Conservation (phyloP, 1,140 invertebrate genomes). For the Drosophila seguyi region DNA sequence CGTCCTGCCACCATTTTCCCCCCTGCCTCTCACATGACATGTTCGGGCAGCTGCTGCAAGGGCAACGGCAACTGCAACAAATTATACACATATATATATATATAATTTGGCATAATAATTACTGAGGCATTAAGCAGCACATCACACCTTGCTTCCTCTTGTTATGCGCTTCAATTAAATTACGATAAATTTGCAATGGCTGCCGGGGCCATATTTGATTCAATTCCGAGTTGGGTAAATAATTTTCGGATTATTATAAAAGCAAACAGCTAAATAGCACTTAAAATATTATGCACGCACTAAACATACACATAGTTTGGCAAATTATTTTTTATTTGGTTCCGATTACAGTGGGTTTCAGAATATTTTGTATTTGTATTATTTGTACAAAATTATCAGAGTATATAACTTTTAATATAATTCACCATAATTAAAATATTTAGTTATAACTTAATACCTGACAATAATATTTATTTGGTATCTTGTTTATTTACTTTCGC, state of each 20-base stretch:
- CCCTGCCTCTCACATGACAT: constrained; percentile 5
- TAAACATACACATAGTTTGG: constrained; percentile 11
- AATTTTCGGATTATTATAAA: constrained; percentile 28
- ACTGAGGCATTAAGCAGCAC: constrained; percentile 65
- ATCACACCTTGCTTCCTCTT: constrained; percentile 67
- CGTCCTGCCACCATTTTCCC: constrained; percentile 1
- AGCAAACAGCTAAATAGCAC: constrained; percentile 9
- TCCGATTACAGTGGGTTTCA: neutral
- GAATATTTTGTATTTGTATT: neutral
- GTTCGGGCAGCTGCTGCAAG: constrained; percentile 35
- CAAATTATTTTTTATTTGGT: neutral
- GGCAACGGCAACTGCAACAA: constrained; percentile 43
- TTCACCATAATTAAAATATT: neutral
- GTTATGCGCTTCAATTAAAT: constrained; percentile 62
- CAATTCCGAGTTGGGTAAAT: constrained; percentile 16
- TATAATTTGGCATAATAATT: constrained; percentile 61
- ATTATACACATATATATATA: constrained; percentile 7
- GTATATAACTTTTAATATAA: neutral
- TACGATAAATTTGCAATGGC: constrained; percentile 43
- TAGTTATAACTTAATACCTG: neutral
- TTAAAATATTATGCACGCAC: neutral
- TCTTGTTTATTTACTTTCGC: neutral
- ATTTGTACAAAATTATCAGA: no score
- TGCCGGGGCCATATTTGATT: constrained; percentile 15
- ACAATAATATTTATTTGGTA: neutral